phyloP scores from a whole-genome alignment of 2,888 invertebrate genomes.

The Eupithecia subfuscata region DNA sequence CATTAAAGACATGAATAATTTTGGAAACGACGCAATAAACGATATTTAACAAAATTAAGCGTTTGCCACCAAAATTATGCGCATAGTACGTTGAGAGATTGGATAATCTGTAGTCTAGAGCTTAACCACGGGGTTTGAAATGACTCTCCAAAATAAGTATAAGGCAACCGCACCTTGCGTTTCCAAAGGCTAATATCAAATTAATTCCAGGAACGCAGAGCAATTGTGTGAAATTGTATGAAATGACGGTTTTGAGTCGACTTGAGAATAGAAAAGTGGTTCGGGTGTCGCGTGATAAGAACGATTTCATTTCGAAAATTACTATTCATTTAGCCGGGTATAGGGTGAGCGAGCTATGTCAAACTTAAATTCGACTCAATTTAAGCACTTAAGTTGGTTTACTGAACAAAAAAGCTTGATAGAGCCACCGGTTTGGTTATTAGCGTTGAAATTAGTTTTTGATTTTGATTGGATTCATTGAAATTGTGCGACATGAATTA shows the following conservation, averaged over 20 bases:
- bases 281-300: slow-evolving; percentile 80
- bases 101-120: slow-evolving; percentile 65
- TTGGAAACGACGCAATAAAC: background rate
- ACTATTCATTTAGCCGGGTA: slow-evolving; percentile 82
- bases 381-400: slow-evolving; percentile 52
- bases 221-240: slow-evolving; percentile 84
- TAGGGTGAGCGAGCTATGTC: slow-evolving; percentile 75
- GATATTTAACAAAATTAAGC: slow-evolving; percentile 31
- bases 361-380: slow-evolving; percentile 73
- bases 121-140: slow-evolving; percentile 77
- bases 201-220: slow-evolving; percentile 82
- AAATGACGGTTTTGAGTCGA: slow-evolving; percentile 78
- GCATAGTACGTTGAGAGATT: slow-evolving; percentile 67
- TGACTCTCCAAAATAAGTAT: slow-evolving; percentile 78
- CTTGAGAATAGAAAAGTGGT: slow-evolving; percentile 82
- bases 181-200: slow-evolving; percentile 83
- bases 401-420: slow-evolving; percentile 39
- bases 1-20: background rate
- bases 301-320: slow-evolving; percentile 83
- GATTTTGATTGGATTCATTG: slow-evolving; percentile 7
- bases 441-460: slow-evolving; percentile 21
- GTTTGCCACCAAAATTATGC: slow-evolving; percentile 54
- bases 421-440: slow-evolving; percentile 32
- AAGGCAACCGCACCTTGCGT: slow-evolving; percentile 81
- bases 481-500: background rate